These are phyloP conservation scores for Oithona nana DNA, from an alignment of 2,888 invertebrate species.

Conservation along the genomic window DNA sequence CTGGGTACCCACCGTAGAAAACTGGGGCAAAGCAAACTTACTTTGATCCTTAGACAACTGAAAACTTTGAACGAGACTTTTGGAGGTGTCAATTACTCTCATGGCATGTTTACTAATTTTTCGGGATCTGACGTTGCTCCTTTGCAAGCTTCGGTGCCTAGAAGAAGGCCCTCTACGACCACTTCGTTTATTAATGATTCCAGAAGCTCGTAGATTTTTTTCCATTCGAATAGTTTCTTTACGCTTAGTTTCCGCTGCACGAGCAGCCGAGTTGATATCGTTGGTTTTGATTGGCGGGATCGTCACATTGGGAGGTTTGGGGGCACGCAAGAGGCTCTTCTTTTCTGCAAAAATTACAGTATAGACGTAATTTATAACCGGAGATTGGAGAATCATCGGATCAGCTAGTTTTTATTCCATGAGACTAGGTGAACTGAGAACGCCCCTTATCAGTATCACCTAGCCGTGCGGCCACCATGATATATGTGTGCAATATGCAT, in stretches of 20 bases:
- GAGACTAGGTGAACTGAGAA: background rate
- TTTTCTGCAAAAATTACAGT: too few species aligned
- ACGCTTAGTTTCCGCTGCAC: background rate
- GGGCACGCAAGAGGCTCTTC: background rate
- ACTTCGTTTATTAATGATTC: background rate
- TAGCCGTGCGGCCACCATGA: too few species aligned
- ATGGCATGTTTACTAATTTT: background rate
- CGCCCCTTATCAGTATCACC: too few species aligned
- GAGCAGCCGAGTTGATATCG: background rate
- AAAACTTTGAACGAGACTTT: background rate
- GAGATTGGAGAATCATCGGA: too few species aligned
- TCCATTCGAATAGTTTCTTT: background rate
- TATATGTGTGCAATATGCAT: too few species aligned
- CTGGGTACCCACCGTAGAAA: background rate
- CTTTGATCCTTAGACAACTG: background rate
- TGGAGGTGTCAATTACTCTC: background rate
- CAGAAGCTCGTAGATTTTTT: background rate
- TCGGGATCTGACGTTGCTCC: background rate
- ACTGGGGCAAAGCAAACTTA: background rate
- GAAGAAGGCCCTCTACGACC: background rate
- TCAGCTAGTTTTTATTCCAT: too few species aligned
- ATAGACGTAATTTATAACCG: too few species aligned
- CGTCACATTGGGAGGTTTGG: background rate
- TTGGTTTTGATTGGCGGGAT: background rate
- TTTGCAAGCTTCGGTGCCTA: background rate